Conservation (phyloP, 2,888 invertebrate genomes). For the Cephus runcator region DNA sequence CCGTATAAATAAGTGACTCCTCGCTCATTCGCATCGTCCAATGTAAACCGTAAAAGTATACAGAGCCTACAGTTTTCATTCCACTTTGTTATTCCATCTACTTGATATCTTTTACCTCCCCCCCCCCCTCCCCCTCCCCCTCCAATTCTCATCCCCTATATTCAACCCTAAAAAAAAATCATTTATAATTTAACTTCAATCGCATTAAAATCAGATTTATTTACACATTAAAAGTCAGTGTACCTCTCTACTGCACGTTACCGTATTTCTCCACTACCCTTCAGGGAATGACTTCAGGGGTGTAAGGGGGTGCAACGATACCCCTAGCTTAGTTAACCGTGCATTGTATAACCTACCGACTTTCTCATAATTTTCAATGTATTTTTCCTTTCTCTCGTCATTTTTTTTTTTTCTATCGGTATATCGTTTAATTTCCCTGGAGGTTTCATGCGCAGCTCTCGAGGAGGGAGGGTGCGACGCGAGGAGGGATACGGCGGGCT, state of each 20-base stretch:
- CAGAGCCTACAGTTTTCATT: not conserved
- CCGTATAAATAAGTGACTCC: constrained; percentile 1
- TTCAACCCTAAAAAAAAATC: not conserved
- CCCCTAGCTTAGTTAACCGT: not conserved
- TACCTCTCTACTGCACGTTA: not conserved
- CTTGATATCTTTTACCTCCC: too few relatives aligned
- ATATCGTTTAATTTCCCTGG: not conserved
- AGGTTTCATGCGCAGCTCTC: not conserved
- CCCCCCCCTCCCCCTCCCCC: too few relatives aligned
- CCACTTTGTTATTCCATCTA: not conserved
- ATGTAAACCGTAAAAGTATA: not conserved
- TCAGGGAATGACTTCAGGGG: not conserved
- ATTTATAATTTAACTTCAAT: not conserved
- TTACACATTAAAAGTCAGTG: not conserved
- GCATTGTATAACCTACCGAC: not conserved
- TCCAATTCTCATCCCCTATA: too few relatives aligned
- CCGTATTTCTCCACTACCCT: not conserved
- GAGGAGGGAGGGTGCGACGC: not conserved
- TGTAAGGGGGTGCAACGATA: not conserved
- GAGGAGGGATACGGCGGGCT: not conserved
- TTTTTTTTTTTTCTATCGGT: not conserved
- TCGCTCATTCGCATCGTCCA: not conserved
- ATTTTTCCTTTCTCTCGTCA: not conserved
- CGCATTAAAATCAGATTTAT: not conserved
- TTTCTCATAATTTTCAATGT: not conserved